Conservation (phyloP, 2,888 invertebrate species). For the Nysson spinosus region DNA sequence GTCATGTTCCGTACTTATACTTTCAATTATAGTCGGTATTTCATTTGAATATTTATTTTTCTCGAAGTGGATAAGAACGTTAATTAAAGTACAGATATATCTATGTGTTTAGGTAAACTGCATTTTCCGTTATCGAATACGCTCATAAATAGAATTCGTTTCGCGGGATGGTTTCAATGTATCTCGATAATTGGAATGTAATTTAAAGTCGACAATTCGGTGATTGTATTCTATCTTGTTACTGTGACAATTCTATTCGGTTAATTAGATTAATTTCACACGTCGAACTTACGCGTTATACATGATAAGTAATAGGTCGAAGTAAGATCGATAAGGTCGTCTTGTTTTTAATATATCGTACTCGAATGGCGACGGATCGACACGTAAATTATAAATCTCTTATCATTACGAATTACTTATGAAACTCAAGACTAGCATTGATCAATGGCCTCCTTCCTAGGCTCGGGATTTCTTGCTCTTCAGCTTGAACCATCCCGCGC, state of each 20-base stretch:
- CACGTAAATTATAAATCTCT: constrained; percentile 42
- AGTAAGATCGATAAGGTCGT: constrained; percentile 33
- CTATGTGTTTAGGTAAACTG: constrained; percentile 35
- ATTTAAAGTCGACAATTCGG: constrained; percentile 22
- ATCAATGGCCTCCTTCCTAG: constrained; percentile 74
- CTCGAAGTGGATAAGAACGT: constrained; percentile 25
- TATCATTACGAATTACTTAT: constrained; percentile 64
- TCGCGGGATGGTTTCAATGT: neutral
- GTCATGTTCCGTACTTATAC: constrained; percentile 6
- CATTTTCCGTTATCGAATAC: constrained; percentile 38
- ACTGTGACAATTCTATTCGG: constrained; percentile 22
- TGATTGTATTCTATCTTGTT: constrained; percentile 18
- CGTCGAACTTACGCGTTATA: constrained; percentile 29
- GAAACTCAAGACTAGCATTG: constrained; percentile 77
- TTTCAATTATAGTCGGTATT: too few species aligned
- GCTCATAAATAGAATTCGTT: constrained; percentile 7
- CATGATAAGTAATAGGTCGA: constrained; percentile 32
- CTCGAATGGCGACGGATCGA: constrained; percentile 23
- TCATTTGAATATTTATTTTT: constrained; percentile 23
- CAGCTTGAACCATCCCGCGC: constrained; percentile 86
- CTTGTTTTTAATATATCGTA: constrained; percentile 27
- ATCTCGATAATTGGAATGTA: constrained; percentile 6
- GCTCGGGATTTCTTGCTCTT: constrained; percentile 78
- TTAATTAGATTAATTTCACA: constrained; percentile 50
- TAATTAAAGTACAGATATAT: constrained; percentile 38